Base-by-base conservation (phyloP, 2,113 vertebrate species). In the Burhinus bistriatus region DNA sequence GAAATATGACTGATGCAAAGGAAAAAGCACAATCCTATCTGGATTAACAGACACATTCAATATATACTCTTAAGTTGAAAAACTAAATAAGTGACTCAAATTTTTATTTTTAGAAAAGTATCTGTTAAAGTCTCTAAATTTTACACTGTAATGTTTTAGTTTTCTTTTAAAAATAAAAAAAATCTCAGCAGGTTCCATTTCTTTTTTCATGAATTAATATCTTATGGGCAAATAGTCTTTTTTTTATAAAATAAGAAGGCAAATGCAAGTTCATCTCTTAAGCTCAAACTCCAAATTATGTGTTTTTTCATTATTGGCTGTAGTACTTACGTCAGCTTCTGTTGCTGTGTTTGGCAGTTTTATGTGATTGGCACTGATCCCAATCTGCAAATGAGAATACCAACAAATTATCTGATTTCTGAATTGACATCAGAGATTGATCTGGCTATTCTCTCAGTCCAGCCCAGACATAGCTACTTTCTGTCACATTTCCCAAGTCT, bases 291-390 rank as follows among this genome's bases (percentile, higher is more conserved):
- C 21, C 42, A 83, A 85, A 76, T 75, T 42, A 88, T 6, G 2
- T 62, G 7, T 64, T 73, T 90, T 83, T 97, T 76, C 52, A 70
- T 38, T 57, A 69, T 8, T 66, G 34, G 34, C 40, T 27, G 1
- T 49, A 32, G 9, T 65, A 66, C 98, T 99, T 96, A 99, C 99
- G 94, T 99, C 99, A 47, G 98, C 98, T 94, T 99, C 99, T 77
- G 99, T 99, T 65, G 99, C 98, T 23, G 98, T 99, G 36, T 98
- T 98, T 45, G 99, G 99, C 97, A 99, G 98, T 93, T 98, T 99
- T 95, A 99, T 87, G 87, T 99, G 99, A 27, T 96, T 99, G 70
- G 99, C 99, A 98, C 98, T 98, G 98, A 99, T 99, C 91, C 99
- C 99, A 97, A 99, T 99, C 99, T 99, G 97, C 30, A 97, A 98